Conservation (phyloP, 2,797 vertebrate species). For the Galagoides demidoff region DNA sequence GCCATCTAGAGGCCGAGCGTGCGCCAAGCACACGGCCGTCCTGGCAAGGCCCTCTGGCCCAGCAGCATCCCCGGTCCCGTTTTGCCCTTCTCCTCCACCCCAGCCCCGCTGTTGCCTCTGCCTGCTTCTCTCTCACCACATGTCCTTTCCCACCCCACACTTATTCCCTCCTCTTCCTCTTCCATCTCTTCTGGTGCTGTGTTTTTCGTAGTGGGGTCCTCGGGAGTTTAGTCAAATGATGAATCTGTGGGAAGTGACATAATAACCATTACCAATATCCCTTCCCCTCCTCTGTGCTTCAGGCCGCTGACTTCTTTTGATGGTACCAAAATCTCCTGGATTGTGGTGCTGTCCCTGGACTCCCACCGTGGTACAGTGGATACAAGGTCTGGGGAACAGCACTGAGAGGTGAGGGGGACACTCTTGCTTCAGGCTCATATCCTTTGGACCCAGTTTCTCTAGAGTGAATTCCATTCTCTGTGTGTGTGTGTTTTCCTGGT, state of each 20-base stretch:
- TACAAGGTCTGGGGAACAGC: neutral
- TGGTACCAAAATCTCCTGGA: neutral
- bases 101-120: neutral
- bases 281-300: neutral
- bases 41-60: neutral
- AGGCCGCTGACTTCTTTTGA: neutral
- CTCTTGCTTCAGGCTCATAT: fast-evolving
- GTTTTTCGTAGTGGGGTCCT: constrained; percentile 41
- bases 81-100: neutral
- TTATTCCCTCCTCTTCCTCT: neutral
- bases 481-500: neutral
- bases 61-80: neutral
- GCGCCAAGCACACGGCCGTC: neutral
- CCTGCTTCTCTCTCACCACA: neutral
- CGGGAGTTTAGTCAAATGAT: constrained; percentile 60
- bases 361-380: fast-evolving
- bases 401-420: neutral
- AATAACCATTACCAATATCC: constrained; percentile 49
- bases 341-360: neutral
- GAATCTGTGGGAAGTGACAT: constrained; percentile 60
- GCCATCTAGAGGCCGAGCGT: constrained; percentile 77
- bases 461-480: neutral
- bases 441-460: neutral
- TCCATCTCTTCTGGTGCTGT: neutral
- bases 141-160: constrained; percentile 9